Base-by-base conservation (phyloP, 2,888 invertebrate genomes). In the Agriopis aurantiaria region DNA sequence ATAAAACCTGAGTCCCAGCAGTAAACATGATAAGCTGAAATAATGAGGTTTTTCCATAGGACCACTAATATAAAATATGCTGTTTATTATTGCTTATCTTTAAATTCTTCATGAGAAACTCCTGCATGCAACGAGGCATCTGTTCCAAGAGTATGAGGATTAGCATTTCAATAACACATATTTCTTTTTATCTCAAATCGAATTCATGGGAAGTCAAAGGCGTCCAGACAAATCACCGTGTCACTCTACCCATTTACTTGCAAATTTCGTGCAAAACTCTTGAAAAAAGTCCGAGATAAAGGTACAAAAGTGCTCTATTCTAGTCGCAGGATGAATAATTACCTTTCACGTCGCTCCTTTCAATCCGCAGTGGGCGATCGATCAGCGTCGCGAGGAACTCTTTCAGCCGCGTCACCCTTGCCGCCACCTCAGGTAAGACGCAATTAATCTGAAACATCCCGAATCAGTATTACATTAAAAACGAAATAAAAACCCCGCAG, bases 371-470 rank as follows among this genome's bases (percentile, higher is more conserved):
- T 84, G 84, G 79, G 87, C 91, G 88, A 94, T 94, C 93, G 91
- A 93, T 94, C 94, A 91, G 91, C 90, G 94, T 92, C 93, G 88
- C 86, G 81, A 81, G 89, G 90, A 94, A 94, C 94, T 94, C 94
- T 94, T 94, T 94, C 93, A 93, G 91, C 78, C 85, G 81, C 90
- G 88, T 90, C 93, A 92, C 93, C 93, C 93, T 90, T 89, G 88
- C 90, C 88, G 89, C 87, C 86, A 82, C 86, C 86, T 87, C 94
- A 94, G 94, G 94, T 93, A 94, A 90, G 87, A 85, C 84, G 91
- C 93, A 93, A 94, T 94, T 94, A 94, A 94, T 94, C 92, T 93
- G 91, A 90, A 91, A 92, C 93, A 94, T 93, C 93, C 93, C 90
- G 89, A 92, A 93, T 94, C 92, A 92, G 94, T 92, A 92, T 93